phyloP scores from a whole-genome alignment of 2,113 vertebrate genomes.

The Callipepla californica region DNA sequence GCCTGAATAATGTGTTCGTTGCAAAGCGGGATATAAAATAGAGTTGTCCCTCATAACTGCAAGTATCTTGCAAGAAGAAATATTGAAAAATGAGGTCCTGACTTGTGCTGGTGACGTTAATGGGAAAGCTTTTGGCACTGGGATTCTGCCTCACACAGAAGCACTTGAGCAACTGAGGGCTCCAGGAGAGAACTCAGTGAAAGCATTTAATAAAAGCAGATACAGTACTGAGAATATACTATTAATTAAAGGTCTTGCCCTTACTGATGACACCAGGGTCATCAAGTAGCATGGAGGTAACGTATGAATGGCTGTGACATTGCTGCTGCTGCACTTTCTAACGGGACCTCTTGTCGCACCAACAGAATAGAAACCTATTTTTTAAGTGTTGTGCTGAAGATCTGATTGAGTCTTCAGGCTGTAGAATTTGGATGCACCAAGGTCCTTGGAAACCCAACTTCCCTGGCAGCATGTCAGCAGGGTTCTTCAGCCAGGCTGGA shows the following conservation, averaged over 20 bases:
- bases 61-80: neutral
- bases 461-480: neutral
- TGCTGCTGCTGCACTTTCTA: neutral
- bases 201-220: neutral
- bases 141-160: neutral
- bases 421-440: neutral
- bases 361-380: neutral
- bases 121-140: neutral
- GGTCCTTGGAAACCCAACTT: neutral
- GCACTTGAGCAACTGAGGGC: neutral
- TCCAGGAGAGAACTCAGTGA: neutral
- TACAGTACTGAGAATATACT: neutral
- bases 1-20: neutral
- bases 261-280: neutral
- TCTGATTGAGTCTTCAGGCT: neutral
- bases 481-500: neutral
- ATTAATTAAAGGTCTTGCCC: neutral
- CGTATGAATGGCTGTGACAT: neutral
- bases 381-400: neutral
- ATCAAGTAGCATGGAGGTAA: neutral
- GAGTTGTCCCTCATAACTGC: neutral
- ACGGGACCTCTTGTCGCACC: fast-evolving
- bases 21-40: neutral
- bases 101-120: neutral
- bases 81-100: neutral